Conservation (phyloP, 2,888 invertebrate genomes). For the Papilio elwesi region DNA sequence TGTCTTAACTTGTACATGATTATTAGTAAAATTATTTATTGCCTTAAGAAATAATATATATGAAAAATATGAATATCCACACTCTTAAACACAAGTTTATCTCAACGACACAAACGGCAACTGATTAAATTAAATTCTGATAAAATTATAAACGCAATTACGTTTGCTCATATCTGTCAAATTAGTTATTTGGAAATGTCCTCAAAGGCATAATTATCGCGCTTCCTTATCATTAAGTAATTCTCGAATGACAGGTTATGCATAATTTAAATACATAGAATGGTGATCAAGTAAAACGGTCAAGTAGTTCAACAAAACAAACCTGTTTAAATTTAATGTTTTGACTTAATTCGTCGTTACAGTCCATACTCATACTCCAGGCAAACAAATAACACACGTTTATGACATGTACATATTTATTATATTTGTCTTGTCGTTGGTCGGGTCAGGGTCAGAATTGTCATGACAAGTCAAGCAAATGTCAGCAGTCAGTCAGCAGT, state of each 20-base stretch:
- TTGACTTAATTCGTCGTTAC: neutral
- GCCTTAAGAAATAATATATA: neutral
- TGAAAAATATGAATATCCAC: constrained; percentile 1
- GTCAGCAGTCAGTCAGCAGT: no score
- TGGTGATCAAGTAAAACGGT: constrained; percentile 22
- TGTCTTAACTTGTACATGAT: constrained; percentile 68
- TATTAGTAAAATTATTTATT: constrained; percentile 28
- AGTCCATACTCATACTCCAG: neutral
- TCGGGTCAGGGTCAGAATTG: no score
- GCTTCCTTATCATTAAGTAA: constrained; percentile 35
- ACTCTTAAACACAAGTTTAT: neutral
- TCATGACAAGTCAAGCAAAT: no score
- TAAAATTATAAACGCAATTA: constrained; percentile 20
- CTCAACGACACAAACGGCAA: constrained; percentile 13
- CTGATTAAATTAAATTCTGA: constrained; percentile 2
- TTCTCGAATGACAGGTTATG: constrained; percentile 28
- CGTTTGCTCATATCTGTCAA: constrained; percentile 14
- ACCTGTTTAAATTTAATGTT: constrained; percentile 36
- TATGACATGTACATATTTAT: no score
- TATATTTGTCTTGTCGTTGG: no score
- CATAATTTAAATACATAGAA: constrained; percentile 12
- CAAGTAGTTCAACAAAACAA: constrained; percentile 27
- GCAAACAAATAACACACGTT: no score
- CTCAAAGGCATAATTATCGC: constrained; percentile 23
- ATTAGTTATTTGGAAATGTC: constrained; percentile 17